Evolutionary conservation across 2,113 vertebrate genomes (phyloP).

Genomic region (Leuciscus idus): DNA sequence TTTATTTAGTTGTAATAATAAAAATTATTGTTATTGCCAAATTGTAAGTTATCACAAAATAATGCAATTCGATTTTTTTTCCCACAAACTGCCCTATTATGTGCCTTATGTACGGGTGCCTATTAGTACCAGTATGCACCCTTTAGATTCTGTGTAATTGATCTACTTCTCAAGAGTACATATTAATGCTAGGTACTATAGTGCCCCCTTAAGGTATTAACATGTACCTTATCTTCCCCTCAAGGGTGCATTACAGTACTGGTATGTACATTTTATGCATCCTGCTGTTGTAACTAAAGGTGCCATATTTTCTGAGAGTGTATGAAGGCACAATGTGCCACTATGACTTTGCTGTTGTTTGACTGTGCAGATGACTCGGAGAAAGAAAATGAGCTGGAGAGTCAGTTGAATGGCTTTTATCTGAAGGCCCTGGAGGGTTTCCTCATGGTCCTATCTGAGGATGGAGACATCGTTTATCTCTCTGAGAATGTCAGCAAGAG

Average conservation of each 20-base stretch:
- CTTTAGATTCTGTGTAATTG: no score
- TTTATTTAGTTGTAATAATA: no score
- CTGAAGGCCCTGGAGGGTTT: slow-evolving; percentile 97
- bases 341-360: neutral
- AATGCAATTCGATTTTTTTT: no score
- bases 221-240: neutral
- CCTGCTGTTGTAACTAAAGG: neutral
- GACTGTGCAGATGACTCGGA: slow-evolving; percentile 69
- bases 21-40: no score
- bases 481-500: slow-evolving; percentile 98
- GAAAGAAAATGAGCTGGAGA: slow-evolving; percentile 87
- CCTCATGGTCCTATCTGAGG: slow-evolving; percentile 96
- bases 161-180: no score
- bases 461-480: slow-evolving; percentile 98
- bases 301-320: neutral
- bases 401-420: slow-evolving; percentile 92
- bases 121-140: no score
- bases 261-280: neutral
- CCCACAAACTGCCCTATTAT: no score
- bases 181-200: no score
- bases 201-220: neutral
- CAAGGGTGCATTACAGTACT: neutral
- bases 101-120: no score
- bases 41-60: no score
- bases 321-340: neutral